Base-by-base conservation (phyloP, 2,113 vertebrate genomes). In the Prunella fulvescens region DNA sequence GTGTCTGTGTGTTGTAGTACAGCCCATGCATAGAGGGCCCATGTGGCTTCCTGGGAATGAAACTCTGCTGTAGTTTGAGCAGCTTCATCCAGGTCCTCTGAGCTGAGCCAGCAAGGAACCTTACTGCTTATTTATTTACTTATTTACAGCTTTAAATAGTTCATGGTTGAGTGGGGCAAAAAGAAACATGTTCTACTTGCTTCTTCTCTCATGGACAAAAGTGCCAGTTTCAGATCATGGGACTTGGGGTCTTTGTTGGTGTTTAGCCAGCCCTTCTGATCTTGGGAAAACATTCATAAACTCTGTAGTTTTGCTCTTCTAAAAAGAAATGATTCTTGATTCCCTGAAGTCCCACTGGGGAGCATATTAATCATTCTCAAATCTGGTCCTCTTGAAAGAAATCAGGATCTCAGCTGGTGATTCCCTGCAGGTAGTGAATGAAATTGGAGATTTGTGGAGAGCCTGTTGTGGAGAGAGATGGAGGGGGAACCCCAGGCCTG, bases 61-160 rank as follows among this genome's bases (percentile, higher is more conserved):
- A 74, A 47, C 40, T 84, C 35, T 1, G 1, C 56, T 58, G 23
- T 1, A 4, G 51, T 2, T 0, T 66, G 64, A 82, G 39, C 45
- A 66, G 76, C 69, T 83, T 58, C 24, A 42, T 71, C 40, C 31
- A 78, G 13, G 48, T 73, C 39, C 42, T 61, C n/a, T 71, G 39
- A 77, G 29, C 74, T 61, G 54, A 92, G 91, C 50, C 70, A 73
- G 35, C 11, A 3, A 50, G 71, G 71, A 86, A 42, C 16, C 16
- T 73, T 58, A 20, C 39, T 90, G 71, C 71, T 86, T 92, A 72
- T 95, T 92, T 90, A 83, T 93, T 94, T 94, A 88, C 74, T 89
- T 94, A 67, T 87, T 96, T 95, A 67, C 42, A 29, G 90, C 87
- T 88, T 88, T 74, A 86, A 86, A 26, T 60, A 90, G 67, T 45